These are phyloP conservation scores for Diploptera punctata DNA, from an alignment of 2,888 invertebrate species.

Conservation along the genomic window DNA sequence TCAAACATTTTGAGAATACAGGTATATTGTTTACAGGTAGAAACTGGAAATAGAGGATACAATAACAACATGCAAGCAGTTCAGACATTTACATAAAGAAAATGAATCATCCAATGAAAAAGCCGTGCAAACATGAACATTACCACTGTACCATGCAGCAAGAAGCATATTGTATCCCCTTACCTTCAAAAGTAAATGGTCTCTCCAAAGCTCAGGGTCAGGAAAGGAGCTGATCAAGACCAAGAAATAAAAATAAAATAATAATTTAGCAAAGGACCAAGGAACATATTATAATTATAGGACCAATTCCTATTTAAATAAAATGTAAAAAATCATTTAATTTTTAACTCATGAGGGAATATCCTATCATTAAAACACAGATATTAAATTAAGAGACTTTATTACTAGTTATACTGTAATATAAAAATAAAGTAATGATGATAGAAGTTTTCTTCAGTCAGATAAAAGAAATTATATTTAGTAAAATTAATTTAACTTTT, in stretches of 20 bases:
- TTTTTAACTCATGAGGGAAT: too few relatives aligned
- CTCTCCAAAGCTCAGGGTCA: conserved; percentile 59
- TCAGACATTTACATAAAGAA: not conserved
- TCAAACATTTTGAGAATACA: too few relatives aligned
- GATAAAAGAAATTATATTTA: too few relatives aligned
- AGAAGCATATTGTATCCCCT: conserved; percentile 49
- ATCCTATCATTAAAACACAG: too few relatives aligned
- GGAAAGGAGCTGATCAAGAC: conserved; percentile 58
- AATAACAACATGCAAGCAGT: not conserved
- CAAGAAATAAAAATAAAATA: conserved; percentile 59
- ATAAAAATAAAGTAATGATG: too few relatives aligned
- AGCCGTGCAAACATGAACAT: not conserved
- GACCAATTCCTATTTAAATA: conserved; percentile 15
- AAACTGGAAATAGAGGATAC: not conserved
- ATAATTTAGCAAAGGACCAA: conserved; percentile 45
- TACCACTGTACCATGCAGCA: conserved; percentile 2
- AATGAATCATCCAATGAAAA: not conserved
- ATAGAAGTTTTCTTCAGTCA: too few relatives aligned
- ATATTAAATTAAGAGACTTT: too few relatives aligned
- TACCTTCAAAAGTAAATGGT: conserved; percentile 59
- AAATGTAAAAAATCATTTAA: too few relatives aligned
- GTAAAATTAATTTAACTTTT: too few relatives aligned
- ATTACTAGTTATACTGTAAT: too few relatives aligned
- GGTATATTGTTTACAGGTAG: not conserved
- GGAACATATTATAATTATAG: conserved; percentile 26